Percentiles rank a stretch among this genome's conserved stretches.
These are phyloP conservation scores for Baronia brevicornis DNA, from an alignment of 2,888 invertebrate genomes.

Conservation along the genomic window DNA sequence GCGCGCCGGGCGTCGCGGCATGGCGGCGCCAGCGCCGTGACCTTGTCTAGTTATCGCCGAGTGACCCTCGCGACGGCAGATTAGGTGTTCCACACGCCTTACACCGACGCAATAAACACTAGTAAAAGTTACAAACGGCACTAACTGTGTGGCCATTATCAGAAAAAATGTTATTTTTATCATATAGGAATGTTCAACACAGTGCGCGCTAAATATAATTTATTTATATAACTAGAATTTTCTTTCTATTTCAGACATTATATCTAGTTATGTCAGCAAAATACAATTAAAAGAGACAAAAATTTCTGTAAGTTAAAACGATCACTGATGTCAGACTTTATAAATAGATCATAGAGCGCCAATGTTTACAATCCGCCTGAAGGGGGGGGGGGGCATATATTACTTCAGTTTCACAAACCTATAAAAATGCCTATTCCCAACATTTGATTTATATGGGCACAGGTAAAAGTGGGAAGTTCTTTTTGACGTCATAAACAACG, in stretches of 20 bases:
- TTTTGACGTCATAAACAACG: conserved; percentile 51
- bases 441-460: conserved; percentile 7
- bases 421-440: conserved; percentile 18
- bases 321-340: conserved; percentile 57
- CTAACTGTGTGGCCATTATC: background rate
- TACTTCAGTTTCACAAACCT: conserved; percentile 17
- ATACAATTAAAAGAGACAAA: conserved; percentile 22
- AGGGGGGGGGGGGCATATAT: conserved; percentile 39
- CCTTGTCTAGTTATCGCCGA: conserved; percentile 70
- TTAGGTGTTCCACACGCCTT: conserved; percentile 41
- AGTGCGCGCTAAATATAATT: too few relatives aligned
- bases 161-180: conserved; percentile 1
- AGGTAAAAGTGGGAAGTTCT: conserved; percentile 11
- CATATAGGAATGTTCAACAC: too few relatives aligned
- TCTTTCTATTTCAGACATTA: too few relatives aligned
- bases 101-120: conserved; percentile 19
- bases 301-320: conserved; percentile 41
- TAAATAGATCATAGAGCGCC: conserved; percentile 52
- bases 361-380: conserved; percentile 52
- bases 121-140: conserved; percentile 14
- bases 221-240: too few relatives aligned
- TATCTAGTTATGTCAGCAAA: conserved; percentile 1
- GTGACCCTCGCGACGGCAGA: conserved; percentile 61
- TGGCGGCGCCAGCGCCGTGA: conserved; percentile 65
- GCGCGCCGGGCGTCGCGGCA: conserved; percentile 44